Conservation (phyloP, 2,888 invertebrate genomes). For the Blastobasis adustella region DNA sequence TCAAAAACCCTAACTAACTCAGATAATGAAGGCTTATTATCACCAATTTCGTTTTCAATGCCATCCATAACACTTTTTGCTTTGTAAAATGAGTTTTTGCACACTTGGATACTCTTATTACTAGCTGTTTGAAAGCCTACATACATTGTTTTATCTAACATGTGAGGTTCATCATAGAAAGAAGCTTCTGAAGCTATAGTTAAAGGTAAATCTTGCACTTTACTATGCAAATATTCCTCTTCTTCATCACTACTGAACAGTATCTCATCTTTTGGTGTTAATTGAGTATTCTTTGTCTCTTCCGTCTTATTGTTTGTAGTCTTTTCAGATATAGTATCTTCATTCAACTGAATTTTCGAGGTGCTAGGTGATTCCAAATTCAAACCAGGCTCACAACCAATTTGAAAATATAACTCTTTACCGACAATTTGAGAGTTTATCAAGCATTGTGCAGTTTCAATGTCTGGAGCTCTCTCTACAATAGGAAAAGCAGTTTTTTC, state of each 20-base stretch:
- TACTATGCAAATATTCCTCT: constrained; percentile 27
- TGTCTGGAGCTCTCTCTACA: constrained; percentile 29
- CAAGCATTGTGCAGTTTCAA: constrained; percentile 33
- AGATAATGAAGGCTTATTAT: constrained; percentile 24
- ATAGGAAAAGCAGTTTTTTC: constrained; percentile 43
- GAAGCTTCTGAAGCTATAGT: constrained; percentile 51
- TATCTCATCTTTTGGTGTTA: constrained; percentile 38
- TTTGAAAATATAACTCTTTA: constrained; percentile 32
- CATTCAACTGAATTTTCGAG: constrained; percentile 17
- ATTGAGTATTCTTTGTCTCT: constrained; percentile 5
- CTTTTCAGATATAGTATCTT: constrained; percentile 1
- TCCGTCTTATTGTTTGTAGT: constrained; percentile 2
- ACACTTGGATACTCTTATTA: constrained; percentile 53
- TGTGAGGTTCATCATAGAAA: constrained; percentile 32
- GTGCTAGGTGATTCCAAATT: constrained; percentile 15
- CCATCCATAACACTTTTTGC: constrained; percentile 42
- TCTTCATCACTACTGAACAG: constrained; percentile 65
- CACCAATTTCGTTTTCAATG: constrained; percentile 11
- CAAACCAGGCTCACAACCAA: constrained; percentile 19
- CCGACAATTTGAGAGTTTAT: constrained; percentile 50
- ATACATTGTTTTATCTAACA: constrained; percentile 49
- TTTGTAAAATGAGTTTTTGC: constrained; percentile 41
- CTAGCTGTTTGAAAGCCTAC: constrained; percentile 63
- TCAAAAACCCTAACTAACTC: constrained; percentile 36
- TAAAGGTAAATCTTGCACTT: constrained; percentile 39